Base-by-base conservation (phyloP, 2,888 invertebrate species). In the Dynastes maya region DNA sequence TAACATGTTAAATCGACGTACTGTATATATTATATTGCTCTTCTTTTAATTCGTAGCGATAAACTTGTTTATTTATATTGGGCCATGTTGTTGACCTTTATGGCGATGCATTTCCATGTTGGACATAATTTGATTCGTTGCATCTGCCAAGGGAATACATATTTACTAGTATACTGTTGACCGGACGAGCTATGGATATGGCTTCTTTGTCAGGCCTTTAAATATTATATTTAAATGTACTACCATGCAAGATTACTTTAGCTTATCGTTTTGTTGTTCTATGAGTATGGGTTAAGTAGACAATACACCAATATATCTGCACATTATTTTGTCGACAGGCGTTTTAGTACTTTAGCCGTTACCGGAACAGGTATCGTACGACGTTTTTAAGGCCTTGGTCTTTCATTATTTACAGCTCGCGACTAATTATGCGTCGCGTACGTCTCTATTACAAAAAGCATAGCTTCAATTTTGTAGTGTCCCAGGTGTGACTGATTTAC, bases 401-500 rank as follows among this genome's bases (percentile, higher is more conserved):
- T 45, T 37, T 37, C 32, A 45, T 45, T 45, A 45, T 45, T 45
- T 11, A 45, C 45, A 45, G 45, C 9, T 11, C 45, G 11, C 11
- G 85, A 85, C 84, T 86, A 86, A 87, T 87, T 87, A 87, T 86
- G 85, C 22, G 86, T 83, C 81, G 86, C 86, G 86, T 87, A 87
- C 86, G 87, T 87, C 87, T 87, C 85, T 86, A 88, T 88, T 87
- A 87, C 86, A 86, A 29, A 37, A 55, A 81, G 85, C 86, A 85
- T 85, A 86, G 84, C 83, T 81, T 84, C 71, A 85, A 83, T 85
- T 86, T 86, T 86, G 87, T 85, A 84, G 82, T 82, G 83, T 87
- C 87, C 87, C 87, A 88, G 87, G 88, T 87, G 87, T 85, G 87
- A 86, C 87, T 88, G 88, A 88, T 88, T 88, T 88, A 88, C 86